Evolutionary conservation across 64 coral and sea anemone genomes (phyloP), one percentile per base, ranked within the genome.

Genomic region (Stichodactyla helianthus): DNA sequence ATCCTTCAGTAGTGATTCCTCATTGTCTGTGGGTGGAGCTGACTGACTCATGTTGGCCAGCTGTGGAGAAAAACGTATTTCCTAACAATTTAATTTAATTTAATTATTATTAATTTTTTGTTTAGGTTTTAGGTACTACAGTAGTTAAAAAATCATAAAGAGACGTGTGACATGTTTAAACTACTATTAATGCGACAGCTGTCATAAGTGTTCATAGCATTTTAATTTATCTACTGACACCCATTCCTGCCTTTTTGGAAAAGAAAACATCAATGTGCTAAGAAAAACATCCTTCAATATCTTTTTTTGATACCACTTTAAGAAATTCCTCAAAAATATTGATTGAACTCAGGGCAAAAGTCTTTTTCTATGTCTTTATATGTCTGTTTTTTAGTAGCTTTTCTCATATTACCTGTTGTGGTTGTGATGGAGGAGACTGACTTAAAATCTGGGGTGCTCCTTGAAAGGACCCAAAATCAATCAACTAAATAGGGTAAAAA

Each of bases 381-480:
- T 74, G 68, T 12, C 7, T 74, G 68, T 31, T 74, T 74, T 58
- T 58, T 58, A 15, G 14, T 15, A 58, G 55, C 55, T 58, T 58
- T 58, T 9, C 14, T 19, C 20, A 8, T 71, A 13, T 84, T 84
- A 84, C 83, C 83, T 84, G 54, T 59, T 84, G 83, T 51, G 83
- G 23, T 84, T 84, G 54, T 63, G 54, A 63, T 27, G 83, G 83
- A 20, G 55, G 83, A 53, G 83, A 84, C 53, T 63, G 83, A 84
- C 59, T 84, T 60, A 84, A 84, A 84, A 51, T 54, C 54, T 25
- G 83, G 54, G 83, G 54, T 63, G 27, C 54, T 35, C 83, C 83
- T 87, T 92, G 90, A 31, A 92, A 92, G 54, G 85, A 57, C 19
- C 90, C 90, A 92, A 92, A 92, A 92, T 87, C 90, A 87, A 92